These are phyloP conservation scores for Anhinga anhinga DNA, from an alignment of 2,113 vertebrate species.

Conservation along the genomic window DNA sequence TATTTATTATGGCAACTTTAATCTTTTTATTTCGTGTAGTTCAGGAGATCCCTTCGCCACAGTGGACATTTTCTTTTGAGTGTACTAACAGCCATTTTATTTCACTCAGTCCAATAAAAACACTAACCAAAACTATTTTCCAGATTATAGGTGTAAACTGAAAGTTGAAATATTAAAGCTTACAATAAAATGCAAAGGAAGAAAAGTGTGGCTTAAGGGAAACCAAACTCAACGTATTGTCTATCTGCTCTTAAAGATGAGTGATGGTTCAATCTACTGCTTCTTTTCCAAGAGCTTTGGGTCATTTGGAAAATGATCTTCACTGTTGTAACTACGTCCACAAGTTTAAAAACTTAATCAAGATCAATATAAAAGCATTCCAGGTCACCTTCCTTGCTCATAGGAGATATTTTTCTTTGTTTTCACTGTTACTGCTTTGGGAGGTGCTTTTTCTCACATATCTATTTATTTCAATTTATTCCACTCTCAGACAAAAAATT, in stretches of 20 bases:
- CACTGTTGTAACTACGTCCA: neutral
- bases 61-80: neutral
- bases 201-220: neutral
- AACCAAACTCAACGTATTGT: neutral
- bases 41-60: neutral
- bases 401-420: neutral
- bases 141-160: neutral
- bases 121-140: neutral
- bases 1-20: neutral
- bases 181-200: neutral
- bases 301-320: neutral
- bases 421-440: neutral
- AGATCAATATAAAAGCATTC: conserved; percentile 1
- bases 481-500: neutral
- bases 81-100: neutral
- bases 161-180: neutral
- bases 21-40: neutral
- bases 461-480: neutral
- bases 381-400: neutral
- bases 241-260: neutral
- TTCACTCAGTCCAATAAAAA: neutral
- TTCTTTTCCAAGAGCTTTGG: neutral
- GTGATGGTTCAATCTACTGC: neutral
- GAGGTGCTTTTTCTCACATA: neutral
- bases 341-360: neutral